Evolutionary conservation across 2,797 vertebrate species (phyloP).

Genomic region (Carapus acus): DNA sequence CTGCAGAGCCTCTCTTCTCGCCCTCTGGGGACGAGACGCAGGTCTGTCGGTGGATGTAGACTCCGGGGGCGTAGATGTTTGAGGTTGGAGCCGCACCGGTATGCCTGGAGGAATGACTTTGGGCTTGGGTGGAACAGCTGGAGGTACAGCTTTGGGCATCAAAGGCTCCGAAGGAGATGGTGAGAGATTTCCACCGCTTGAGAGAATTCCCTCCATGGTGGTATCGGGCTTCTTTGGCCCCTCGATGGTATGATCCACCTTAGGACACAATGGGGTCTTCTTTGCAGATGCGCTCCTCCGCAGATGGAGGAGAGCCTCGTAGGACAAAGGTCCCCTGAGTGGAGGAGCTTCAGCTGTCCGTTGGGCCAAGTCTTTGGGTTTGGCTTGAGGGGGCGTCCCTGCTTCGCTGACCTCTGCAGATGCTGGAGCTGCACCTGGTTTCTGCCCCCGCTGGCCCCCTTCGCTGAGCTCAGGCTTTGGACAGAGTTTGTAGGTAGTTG

Average conservation of each 20-base stretch:
- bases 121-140: slow-evolving; percentile 80
- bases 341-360: slow-evolving; percentile 34
- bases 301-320: slow-evolving; percentile 67
- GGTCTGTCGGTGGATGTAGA: slow-evolving; percentile 34
- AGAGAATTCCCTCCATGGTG: slow-evolving; percentile 5
- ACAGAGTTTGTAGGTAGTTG: slow-evolving; percentile 14
- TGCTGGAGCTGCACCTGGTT: slow-evolving; percentile 15
- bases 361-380: slow-evolving; percentile 36
- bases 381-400: slow-evolving; percentile 44
- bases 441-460: slow-evolving; percentile 13
- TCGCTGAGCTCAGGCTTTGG: slow-evolving; percentile 25
- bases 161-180: slow-evolving; percentile 21
- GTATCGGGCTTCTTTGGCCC: slow-evolving; percentile 16
- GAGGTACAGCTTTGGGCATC: slow-evolving; percentile 57
- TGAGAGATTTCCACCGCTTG: slow-evolving; percentile 21
- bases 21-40: slow-evolving; percentile 58
- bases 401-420: slow-evolving; percentile 51
- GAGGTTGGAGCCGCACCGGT: slow-evolving; percentile 57
- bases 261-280: slow-evolving; percentile 62
- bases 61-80: slow-evolving; percentile 14
- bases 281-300: slow-evolving; percentile 60
- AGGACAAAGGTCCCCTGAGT: slow-evolving; percentile 67
- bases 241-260: slow-evolving; percentile 61
- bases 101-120: slow-evolving; percentile 72
- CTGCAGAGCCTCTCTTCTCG: slow-evolving; percentile 79